These are phyloP conservation scores for Lysandra coridon DNA, from an alignment of 2,888 invertebrate genomes.

Conservation along the genomic window DNA sequence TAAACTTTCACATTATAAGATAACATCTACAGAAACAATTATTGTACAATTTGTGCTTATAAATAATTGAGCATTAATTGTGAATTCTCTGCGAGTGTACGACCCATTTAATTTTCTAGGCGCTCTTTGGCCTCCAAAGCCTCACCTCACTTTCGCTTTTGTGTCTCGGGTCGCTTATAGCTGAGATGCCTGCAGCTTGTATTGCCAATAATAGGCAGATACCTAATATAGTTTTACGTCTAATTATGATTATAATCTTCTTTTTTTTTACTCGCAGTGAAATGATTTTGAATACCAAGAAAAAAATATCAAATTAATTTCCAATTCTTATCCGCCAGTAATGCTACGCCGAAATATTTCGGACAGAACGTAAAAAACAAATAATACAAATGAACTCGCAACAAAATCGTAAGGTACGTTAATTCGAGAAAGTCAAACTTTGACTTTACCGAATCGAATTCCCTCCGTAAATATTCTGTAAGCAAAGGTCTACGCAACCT, in stretches of 20 bases:
- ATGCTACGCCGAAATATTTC: not conserved
- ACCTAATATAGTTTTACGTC: not conserved
- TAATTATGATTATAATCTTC: not conserved
- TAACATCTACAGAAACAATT: slow-evolving; percentile 23
- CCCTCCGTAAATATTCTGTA: slow-evolving; percentile 22
- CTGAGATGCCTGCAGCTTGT: slow-evolving; percentile 10
- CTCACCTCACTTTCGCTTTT: slow-evolving; percentile 50
- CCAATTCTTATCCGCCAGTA: no score
- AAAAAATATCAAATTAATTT: not conserved
- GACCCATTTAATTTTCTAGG: slow-evolving; percentile 47
- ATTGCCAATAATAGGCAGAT: not conserved
- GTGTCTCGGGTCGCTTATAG: slow-evolving; percentile 37
- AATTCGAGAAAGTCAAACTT: not conserved
- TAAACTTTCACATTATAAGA: slow-evolving; percentile 17
- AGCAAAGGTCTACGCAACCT: slow-evolving; percentile 46
- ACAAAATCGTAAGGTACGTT: slow-evolving; percentile 7
- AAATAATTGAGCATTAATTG: slow-evolving; percentile 39
- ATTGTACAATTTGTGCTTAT: slow-evolving; percentile 33
- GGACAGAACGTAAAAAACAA: not conserved
- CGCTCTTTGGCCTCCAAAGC: slow-evolving; percentile 55
- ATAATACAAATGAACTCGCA: not conserved
- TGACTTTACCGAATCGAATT: slow-evolving; percentile 8
- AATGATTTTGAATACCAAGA: not conserved
- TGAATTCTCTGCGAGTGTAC: slow-evolving; percentile 44
- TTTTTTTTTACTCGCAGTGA: not conserved